Conservation (phyloP, 2,888 invertebrate species). For the Steinernema hermaphroditum region DNA sequence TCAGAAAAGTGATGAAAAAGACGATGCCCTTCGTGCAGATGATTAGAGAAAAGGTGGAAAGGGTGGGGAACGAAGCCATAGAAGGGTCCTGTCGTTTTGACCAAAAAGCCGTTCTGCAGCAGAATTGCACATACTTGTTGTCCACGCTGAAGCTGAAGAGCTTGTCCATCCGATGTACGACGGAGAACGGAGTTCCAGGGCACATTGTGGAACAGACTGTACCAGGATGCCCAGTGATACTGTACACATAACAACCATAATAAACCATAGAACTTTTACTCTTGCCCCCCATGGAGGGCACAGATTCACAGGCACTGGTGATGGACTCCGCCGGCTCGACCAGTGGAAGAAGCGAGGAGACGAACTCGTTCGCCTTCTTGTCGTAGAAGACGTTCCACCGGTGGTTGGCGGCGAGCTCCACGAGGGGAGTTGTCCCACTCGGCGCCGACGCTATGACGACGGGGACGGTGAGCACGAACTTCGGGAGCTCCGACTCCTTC, state of each 20-base stretch:
- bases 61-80: constrained; percentile 78
- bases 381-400: constrained; percentile 11
- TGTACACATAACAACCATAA: constrained; percentile 66
- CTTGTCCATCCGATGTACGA: constrained; percentile 27
- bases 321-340: neutral
- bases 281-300: neutral
- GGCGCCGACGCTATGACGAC: neutral
- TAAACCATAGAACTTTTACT: constrained; percentile 13
- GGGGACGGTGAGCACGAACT: constrained; percentile 16
- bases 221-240: constrained; percentile 82
- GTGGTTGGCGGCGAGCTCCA: neutral
- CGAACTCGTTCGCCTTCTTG: constrained; percentile 8
- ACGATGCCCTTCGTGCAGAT: constrained; percentile 97
- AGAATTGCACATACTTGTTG: constrained; percentile 79
- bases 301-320: constrained; percentile 1
- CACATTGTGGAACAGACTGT: constrained; percentile 88
- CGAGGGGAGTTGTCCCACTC: neutral
- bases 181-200: constrained; percentile 77
- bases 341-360: neutral
- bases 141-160: constrained; percentile 69
- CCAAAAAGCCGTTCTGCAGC: constrained; percentile 79
- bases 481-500: neutral
- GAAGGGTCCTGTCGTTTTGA: constrained; percentile 84
- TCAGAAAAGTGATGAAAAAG: constrained; percentile 92
- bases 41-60: constrained; percentile 79